Percentiles rank a stretch among this genome's conserved stretches.
phyloP scores from a whole-genome alignment of 1,140 invertebrate species.

The Camponotus floridanus region DNA sequence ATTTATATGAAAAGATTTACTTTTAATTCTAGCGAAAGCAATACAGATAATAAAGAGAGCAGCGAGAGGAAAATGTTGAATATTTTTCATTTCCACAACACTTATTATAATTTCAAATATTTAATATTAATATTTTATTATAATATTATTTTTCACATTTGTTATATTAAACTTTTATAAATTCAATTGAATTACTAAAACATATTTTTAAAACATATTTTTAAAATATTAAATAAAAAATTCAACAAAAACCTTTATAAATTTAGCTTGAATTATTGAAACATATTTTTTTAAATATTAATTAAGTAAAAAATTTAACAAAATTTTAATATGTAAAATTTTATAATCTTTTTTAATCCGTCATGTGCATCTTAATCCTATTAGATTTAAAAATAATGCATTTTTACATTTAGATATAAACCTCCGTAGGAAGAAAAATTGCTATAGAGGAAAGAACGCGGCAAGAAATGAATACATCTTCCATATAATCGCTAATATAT shows the following conservation, averaged over 20 bases:
- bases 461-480: constrained; percentile 26
- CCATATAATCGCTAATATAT: constrained; percentile 43
- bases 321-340: constrained; percentile 33
- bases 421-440: constrained; percentile 42
- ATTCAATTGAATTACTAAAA: constrained; percentile 45
- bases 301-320: constrained; percentile 24
- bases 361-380: constrained; percentile 11
- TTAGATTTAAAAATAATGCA: constrained; percentile 57
- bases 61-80: constrained; percentile 18
- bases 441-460: not conserved
- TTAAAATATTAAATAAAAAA: no score
- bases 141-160: constrained; percentile 52
- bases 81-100: constrained; percentile 38
- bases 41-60: not conserved
- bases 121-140: constrained; percentile 46
- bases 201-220: no score
- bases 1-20: constrained; percentile 21
- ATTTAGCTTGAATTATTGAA: constrained; percentile 40
- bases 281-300: constrained; percentile 24
- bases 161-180: constrained; percentile 35
- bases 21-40: not conserved
- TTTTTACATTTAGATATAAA: constrained; percentile 57
- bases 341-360: constrained; percentile 33
- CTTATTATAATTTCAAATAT: constrained; percentile 56
- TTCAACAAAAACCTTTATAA: constrained; percentile 8